phyloP scores from a whole-genome alignment of 2,888 invertebrate species.

The Mimachlamys varia region DNA sequence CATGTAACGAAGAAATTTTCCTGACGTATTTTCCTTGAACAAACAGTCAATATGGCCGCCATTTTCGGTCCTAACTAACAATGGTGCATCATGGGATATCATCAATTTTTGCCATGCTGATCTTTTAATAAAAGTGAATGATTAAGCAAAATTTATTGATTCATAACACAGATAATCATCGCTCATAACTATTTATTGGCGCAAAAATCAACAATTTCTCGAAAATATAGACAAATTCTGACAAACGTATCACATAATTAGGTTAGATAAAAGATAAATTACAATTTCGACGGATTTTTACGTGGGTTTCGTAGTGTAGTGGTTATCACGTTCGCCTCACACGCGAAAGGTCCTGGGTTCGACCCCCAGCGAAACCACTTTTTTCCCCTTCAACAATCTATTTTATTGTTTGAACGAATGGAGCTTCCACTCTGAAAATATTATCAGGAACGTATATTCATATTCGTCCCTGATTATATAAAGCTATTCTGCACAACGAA shows the following conservation, averaged over 20 bases:
- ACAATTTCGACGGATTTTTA: background rate
- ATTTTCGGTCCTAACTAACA: conserved; percentile 20
- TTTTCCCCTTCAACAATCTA: conserved; percentile 42
- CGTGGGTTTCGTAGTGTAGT: conserved; percentile 82
- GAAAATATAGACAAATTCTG: background rate
- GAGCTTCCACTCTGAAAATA: too few relatives aligned
- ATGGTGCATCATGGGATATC: conserved; percentile 1
- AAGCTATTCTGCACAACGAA: too few relatives aligned
- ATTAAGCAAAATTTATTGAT: too few relatives aligned
- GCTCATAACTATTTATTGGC: background rate
- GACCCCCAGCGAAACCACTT: conserved; percentile 92
- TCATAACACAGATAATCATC: background rate
- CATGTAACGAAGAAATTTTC: background rate
- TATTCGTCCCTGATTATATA: too few relatives aligned
- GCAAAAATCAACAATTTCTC: conserved; percentile 37
- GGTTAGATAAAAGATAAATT: conserved; percentile 32
- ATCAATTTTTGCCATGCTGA: background rate
- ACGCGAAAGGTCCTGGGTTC: conserved; percentile 95
- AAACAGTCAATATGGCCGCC: conserved; percentile 26
- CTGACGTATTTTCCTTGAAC: background rate
- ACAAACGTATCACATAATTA: background rate
- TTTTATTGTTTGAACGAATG: too few relatives aligned
- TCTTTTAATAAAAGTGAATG: background rate
- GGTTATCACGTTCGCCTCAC: conserved; percentile 96
- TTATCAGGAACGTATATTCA: too few relatives aligned